A percentile compares a stretch with the other conserved stretches of the same genome.
Conservation (phyloP, 2,888 invertebrate genomes). For the Chloromyia formosa region DNA sequence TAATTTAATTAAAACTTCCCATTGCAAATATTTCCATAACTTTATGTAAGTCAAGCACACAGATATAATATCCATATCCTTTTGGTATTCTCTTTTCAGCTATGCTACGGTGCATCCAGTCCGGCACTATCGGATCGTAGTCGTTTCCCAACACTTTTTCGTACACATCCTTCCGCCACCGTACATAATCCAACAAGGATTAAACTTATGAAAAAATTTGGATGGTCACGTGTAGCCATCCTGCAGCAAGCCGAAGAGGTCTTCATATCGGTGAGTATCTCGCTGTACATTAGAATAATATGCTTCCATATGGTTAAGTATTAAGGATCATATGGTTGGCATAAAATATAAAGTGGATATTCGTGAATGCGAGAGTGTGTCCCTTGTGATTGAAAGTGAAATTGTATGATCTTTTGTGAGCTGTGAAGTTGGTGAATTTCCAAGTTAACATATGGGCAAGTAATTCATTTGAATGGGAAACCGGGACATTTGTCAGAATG, state of each 20-base stretch:
- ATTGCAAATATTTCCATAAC: too few relatives aligned
- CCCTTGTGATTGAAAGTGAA: too few relatives aligned
- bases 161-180: conserved; percentile 98
- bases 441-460: too few relatives aligned
- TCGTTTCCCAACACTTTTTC: conserved; percentile 96
- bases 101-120: conserved; percentile 98
- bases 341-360: not conserved
- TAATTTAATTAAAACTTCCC: too few relatives aligned
- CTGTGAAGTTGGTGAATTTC: too few relatives aligned
- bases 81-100: conserved; percentile 68
- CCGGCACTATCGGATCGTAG: conserved; percentile 97
- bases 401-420: too few relatives aligned
- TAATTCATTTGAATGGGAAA: too few relatives aligned
- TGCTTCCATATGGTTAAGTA: not conserved
- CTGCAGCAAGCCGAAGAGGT: conserved; percentile 99
- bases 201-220: conserved; percentile 95
- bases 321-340: not conserved
- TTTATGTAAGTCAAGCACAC: too few relatives aligned
- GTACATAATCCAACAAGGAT: conserved; percentile 98
- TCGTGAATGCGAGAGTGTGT: not conserved
- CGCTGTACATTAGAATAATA: not conserved
- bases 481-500: too few relatives aligned
- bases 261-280: conserved; percentile 81
- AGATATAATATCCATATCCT: not conserved
- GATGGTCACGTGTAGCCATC: conserved; percentile 97